phyloP scores from a whole-genome alignment of 2,113 vertebrate species.

The Pelobates fuscus region DNA sequence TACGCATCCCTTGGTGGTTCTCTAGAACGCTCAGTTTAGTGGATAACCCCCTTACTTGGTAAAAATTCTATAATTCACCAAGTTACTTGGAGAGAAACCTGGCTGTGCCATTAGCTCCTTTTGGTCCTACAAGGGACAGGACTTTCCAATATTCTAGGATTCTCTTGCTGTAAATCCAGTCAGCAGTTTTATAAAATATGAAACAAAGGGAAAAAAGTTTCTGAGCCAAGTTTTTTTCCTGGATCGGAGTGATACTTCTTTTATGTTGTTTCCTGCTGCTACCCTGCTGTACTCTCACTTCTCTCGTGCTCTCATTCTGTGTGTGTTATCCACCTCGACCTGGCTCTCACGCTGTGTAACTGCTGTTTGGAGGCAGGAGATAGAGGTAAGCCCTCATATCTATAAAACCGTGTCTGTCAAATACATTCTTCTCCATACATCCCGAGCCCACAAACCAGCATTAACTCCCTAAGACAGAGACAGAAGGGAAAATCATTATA shows the following conservation, averaged over 20 bases:
- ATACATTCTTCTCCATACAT: no score
- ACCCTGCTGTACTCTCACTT: constrained; percentile 47
- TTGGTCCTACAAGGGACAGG: constrained; percentile 7
- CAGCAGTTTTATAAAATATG: constrained; percentile 56
- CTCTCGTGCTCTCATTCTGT: constrained; percentile 50
- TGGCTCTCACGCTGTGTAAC: no score
- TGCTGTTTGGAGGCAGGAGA: no score
- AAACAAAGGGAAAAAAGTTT: constrained; percentile 53
- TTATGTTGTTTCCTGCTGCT: constrained; percentile 74
- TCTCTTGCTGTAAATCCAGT: constrained; percentile 26
- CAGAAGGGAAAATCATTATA: neutral
- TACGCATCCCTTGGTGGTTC: no score
- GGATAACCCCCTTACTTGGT: no score
- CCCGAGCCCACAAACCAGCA: no score
- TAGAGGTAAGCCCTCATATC: no score
- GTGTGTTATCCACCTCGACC: no score
- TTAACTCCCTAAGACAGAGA: neutral
- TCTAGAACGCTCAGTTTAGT: no score
- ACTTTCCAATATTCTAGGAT: neutral
- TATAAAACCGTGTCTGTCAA: no score
- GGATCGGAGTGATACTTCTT: constrained; percentile 68
- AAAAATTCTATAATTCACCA: no score
- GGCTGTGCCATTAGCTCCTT: neutral
- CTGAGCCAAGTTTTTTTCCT: constrained; percentile 57
- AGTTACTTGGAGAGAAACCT: neutral